Evolutionary conservation across 2,888 invertebrate genomes (phyloP).

Genomic region (Cataglyphis rosenhaueri): DNA sequence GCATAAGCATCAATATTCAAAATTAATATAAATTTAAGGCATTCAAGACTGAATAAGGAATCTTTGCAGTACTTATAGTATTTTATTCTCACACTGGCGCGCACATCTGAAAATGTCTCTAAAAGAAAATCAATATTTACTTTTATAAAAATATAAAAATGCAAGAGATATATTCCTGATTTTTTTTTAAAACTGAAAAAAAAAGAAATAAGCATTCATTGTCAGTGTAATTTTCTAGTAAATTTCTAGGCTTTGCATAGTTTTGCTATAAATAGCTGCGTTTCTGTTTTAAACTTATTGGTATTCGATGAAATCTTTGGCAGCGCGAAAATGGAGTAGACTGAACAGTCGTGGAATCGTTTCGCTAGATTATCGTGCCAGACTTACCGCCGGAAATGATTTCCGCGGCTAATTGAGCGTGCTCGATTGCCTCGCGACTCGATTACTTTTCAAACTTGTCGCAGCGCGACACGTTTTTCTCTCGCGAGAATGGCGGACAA

Average conservation of each 20-base stretch:
- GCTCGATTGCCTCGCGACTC: conserved; percentile 33
- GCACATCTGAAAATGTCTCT: conserved; percentile 11
- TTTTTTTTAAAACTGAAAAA: neutral
- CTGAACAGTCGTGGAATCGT: conserved; percentile 40
- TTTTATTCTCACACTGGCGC: conserved; percentile 24
- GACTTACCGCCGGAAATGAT: conserved; percentile 54
- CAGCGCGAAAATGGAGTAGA: conserved; percentile 54
- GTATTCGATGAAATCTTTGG: conserved; percentile 32
- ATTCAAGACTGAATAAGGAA: neutral
- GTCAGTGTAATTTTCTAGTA: neutral
- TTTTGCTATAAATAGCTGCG: neutral
- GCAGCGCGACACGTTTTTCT: conserved; percentile 17
- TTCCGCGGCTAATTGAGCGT: conserved; percentile 58
- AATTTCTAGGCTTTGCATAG: conserved; percentile 18
- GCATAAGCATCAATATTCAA: neutral
- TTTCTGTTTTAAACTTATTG: conserved; percentile 10
- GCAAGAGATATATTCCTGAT: neutral
- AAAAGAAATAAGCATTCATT: neutral
- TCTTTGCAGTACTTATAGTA: conserved; percentile 49
- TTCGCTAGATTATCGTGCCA: conserved; percentile 49
- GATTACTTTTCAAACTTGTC: conserved; percentile 57
- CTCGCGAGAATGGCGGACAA: neutral
- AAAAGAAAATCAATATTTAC: neutral
- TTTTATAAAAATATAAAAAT: no score
- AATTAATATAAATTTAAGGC: neutral